Percentiles rank a stretch among this genome's conserved stretches.
These are phyloP conservation scores for Leptopilina syphax DNA, from an alignment of 2,888 invertebrate species.

Conservation along the genomic window DNA sequence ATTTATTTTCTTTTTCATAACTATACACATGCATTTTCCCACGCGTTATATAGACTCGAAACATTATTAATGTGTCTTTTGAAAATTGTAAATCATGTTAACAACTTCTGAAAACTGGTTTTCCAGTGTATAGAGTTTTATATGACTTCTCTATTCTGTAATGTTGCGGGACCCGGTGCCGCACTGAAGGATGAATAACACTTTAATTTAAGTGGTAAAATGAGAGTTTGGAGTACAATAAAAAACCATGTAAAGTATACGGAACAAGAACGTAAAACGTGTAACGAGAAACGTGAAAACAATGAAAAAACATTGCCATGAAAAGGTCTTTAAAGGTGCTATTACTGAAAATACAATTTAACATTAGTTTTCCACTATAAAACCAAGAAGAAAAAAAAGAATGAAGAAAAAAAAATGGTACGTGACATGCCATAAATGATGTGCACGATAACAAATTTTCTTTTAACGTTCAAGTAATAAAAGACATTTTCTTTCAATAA, in stretches of 20 bases:
- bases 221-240: constrained; percentile 6
- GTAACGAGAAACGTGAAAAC: constrained; percentile 29
- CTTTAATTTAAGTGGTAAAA: constrained; percentile 8
- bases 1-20: not conserved
- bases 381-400: too few species aligned
- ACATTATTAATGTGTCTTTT: not conserved
- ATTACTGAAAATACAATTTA: not conserved
- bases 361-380: not conserved
- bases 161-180: constrained; percentile 1
- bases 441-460: not conserved
- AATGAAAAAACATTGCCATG: constrained; percentile 4
- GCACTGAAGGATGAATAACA: constrained; percentile 2
- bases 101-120: constrained; percentile 20
- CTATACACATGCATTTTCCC: not conserved
- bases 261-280: constrained; percentile 16
- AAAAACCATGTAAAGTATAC: constrained; percentile 5
- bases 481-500: too few species aligned
- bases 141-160: not conserved
- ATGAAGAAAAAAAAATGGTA: not conserved
- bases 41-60: not conserved
- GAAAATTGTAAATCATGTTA: constrained; percentile 14
- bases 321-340: not conserved
- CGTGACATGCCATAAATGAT: not conserved
- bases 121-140: not conserved
- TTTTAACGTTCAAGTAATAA: not conserved